phyloP scores from a whole-genome alignment of 2,797 vertebrate genomes.

The Saxicola maurus region DNA sequence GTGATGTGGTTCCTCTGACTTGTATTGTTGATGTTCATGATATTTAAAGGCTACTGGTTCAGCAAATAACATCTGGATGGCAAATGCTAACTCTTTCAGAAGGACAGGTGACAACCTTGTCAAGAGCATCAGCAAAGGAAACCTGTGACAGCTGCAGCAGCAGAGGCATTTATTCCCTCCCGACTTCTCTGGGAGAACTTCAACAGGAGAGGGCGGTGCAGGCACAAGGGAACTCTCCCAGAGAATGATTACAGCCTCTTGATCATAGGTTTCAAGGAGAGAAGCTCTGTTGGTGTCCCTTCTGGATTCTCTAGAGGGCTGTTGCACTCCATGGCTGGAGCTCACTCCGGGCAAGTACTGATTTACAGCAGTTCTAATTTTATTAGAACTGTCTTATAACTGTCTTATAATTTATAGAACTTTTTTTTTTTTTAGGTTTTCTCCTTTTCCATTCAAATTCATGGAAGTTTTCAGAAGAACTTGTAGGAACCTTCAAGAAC shows the following conservation, averaged over 20 bases:
- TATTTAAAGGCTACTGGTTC: background rate
- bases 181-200: background rate
- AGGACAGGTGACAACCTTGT: background rate
- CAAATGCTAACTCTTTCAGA: background rate
- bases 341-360: background rate
- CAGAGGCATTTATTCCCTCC: background rate
- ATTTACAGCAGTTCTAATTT: background rate
- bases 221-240: background rate
- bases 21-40: background rate
- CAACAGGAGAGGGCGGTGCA: conserved; percentile 8
- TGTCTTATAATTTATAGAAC: too few relatives aligned
- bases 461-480: background rate
- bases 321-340: background rate
- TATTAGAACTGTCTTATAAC: background rate
- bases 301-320: background rate
- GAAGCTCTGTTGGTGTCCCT: background rate
- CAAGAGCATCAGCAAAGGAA: background rate
- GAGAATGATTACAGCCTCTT: background rate
- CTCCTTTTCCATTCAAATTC: background rate
- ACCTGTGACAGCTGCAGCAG: background rate
- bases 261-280: background rate
- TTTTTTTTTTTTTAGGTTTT: background rate
- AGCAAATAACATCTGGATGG: background rate
- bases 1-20: background rate
- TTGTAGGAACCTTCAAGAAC: background rate